These are phyloP conservation scores for Penaeus chinensis DNA, from an alignment of 1,140 invertebrate genomes.

Conservation along the genomic window DNA sequence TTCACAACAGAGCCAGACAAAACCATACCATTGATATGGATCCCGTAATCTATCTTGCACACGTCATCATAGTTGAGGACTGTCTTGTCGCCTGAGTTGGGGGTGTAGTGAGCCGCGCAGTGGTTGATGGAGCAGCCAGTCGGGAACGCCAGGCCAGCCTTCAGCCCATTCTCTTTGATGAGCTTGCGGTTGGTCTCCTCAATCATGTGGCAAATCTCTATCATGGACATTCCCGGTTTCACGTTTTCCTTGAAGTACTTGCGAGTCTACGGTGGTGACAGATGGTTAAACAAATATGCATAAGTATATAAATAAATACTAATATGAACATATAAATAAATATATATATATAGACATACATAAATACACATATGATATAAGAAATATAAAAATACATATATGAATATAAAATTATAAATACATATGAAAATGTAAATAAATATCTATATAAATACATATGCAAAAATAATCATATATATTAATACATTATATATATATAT, in stretches of 20 bases:
- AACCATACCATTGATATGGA: constrained; percentile 90
- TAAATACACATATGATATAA: not conserved
- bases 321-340: not conserved
- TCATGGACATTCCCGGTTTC: constrained; percentile 99
- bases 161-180: constrained; percentile 94
- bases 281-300: not conserved
- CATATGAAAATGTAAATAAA: not conserved
- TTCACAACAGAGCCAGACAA: constrained; percentile 6
- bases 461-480: too few species aligned
- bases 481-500: too few species aligned
- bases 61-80: constrained; percentile 98
- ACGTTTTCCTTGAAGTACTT: constrained; percentile 91
- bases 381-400: not conserved
- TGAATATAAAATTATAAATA: not conserved
- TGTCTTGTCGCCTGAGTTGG: constrained; percentile 96
- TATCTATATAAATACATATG: too few species aligned
- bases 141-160: constrained; percentile 97
- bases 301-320: not conserved
- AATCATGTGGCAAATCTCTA: constrained; percentile 97
- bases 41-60: constrained; percentile 99
- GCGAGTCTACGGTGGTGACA: constrained; percentile 77
- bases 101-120: constrained; percentile 99
- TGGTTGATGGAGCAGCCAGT: constrained; percentile 99
- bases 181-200: constrained; percentile 91
- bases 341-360: not conserved